Base-by-base conservation (phyloP, 2,797 vertebrate genomes). In the Scolopax rusticola region DNA sequence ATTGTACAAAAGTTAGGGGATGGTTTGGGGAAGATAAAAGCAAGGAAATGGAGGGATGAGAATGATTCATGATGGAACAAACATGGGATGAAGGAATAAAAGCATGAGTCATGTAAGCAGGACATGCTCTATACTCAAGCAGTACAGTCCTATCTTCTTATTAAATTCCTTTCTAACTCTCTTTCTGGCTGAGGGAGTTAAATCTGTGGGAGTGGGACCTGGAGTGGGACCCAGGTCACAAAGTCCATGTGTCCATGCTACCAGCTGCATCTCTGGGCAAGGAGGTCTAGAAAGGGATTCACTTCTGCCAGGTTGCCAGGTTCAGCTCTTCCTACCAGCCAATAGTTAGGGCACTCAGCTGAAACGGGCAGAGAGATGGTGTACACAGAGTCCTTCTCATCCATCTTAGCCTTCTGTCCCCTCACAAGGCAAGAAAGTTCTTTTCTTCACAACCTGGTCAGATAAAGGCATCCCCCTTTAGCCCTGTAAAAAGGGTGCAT, bases 301-400 rank as follows among this genome's bases (percentile, higher is more conserved):
- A 33, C 38, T n/a, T 51, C 59, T 25, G 43, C 40, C 53, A 79
- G 67, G 36, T 36, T 84, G 36, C 15, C 1, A 1, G 45, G 28
- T 74, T 41, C 1, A 1, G 54, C 61, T 25, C 27, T 38, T 41
- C 54, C 61, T 38, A 43, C 43, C 2, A 2, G 40, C 15, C 4
- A 3, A 45, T 0, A 30, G 27, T 28, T 21, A 67, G 41, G 50
- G 51, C 69, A 57, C 43, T 30, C 41, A 33, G 56, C 28, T 53
- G 64, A 87, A 70, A n/a, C 0, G 0, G 51, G 50, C 71, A 65
- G 36, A 24, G 0, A 41, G 43, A 65, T 45, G 1, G 0, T 3
- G 12, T 11, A 33, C 30, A 51, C 43, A 28, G 30, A 15, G 27
- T 59, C 10, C 19, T 38, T 25, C 57, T 54, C 59, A 17, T 28